Conservation (phyloP, 2,797 vertebrate genomes). For the Karalla daura region DNA sequence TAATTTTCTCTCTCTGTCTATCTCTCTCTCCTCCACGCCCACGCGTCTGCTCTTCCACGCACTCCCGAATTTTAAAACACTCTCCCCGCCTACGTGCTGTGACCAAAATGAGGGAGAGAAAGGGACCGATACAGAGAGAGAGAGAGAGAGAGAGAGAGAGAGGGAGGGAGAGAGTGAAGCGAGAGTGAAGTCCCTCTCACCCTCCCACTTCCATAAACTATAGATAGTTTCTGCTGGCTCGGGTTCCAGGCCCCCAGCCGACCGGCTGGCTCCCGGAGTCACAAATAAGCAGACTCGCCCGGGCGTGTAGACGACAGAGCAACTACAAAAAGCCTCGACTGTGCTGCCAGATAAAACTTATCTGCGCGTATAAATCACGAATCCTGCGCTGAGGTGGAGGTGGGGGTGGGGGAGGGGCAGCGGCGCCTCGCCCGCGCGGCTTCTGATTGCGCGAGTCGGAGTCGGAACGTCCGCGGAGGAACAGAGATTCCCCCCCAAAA, state of each 20-base stretch:
- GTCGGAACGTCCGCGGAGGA: too few relatives aligned
- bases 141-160: conserved; percentile 15
- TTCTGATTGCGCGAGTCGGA: too few relatives aligned
- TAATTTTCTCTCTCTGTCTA: conserved; percentile 9
- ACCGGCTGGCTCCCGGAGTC: conserved; percentile 46
- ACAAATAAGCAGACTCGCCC: conserved; percentile 20
- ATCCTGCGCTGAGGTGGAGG: too few relatives aligned
- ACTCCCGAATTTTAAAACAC: conserved; percentile 31
- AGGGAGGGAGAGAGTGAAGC: conserved; percentile 39
- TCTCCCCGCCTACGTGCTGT: conserved; percentile 29
- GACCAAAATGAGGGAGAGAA: conserved; percentile 36
- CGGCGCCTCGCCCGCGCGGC: too few relatives aligned
- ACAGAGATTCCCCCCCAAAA: too few relatives aligned
- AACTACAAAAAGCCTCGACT: conserved; percentile 9
- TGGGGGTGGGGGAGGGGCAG: background rate
- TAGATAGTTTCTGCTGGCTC: conserved; percentile 82
- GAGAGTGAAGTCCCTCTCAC: conserved; percentile 46
- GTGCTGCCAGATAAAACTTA: too few relatives aligned
- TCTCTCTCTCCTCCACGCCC: too few relatives aligned
- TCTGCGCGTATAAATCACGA: too few relatives aligned
- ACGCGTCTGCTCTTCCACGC: conserved; percentile 17
- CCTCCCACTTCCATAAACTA: conserved; percentile 80
- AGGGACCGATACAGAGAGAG: conserved; percentile 31
- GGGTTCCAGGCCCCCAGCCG: conserved; percentile 74
- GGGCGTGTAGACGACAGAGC: background rate